These are phyloP conservation scores for Pterostichus madidus DNA, from an alignment of 2,888 invertebrate species.

Conservation along the genomic window DNA sequence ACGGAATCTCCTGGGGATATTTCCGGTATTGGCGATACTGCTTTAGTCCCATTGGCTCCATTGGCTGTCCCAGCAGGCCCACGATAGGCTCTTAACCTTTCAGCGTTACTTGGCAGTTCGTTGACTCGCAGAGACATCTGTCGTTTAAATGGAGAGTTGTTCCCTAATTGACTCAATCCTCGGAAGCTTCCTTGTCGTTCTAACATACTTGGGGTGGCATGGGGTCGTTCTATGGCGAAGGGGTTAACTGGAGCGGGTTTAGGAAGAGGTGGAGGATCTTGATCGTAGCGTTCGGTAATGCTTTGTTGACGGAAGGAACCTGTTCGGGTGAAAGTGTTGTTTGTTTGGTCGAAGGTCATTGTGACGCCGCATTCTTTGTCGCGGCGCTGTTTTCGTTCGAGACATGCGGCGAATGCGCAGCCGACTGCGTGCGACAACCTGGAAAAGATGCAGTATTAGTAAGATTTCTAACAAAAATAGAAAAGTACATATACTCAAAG, in stretches of 20 bases:
- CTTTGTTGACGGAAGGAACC: conserved; percentile 94
- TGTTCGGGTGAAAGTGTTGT: conserved; percentile 93
- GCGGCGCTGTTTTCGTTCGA: conserved; percentile 97
- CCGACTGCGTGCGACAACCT: conserved; percentile 96
- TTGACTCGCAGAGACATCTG: conserved; percentile 96
- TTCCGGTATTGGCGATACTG: conserved; percentile 89
- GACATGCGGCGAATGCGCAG: conserved; percentile 98
- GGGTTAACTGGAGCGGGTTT: conserved; percentile 87
- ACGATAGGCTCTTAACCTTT: conserved; percentile 82
- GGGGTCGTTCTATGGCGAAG: conserved; percentile 96
- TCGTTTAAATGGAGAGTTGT: conserved; percentile 95
- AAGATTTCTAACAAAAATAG: no score
- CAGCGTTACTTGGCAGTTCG: conserved; percentile 96
- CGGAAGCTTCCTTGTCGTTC: conserved; percentile 97
- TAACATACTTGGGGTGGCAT: conserved; percentile 95
- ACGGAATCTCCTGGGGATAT: conserved; percentile 85
- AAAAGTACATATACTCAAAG: no score
- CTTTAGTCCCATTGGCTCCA: conserved; percentile 70
- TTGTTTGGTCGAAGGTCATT: conserved; percentile 94
- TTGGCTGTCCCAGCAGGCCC: conserved; percentile 70
- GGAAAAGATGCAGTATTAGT: background rate
- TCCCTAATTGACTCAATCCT: conserved; percentile 88
- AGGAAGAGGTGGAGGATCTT: conserved; percentile 75
- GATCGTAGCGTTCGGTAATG: conserved; percentile 87
- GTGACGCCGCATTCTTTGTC: conserved; percentile 97